These are phyloP conservation scores for Drosophila sulfurigaster DNA, from an alignment of 1,140 invertebrate species.

Conservation along the genomic window DNA sequence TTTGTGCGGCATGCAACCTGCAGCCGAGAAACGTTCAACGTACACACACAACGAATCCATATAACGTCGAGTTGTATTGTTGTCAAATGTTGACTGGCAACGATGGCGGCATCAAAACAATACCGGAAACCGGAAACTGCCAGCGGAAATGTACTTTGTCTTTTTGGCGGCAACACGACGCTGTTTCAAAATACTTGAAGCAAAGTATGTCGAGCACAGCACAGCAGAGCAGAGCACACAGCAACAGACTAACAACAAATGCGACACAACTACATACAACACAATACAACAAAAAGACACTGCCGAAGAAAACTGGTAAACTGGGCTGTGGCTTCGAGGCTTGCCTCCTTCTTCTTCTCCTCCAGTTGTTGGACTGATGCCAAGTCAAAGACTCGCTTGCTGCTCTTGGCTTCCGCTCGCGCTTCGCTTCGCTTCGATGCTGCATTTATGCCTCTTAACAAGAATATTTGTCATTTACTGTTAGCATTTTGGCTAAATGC, in stretches of 20 bases:
- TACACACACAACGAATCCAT: neutral
- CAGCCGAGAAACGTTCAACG: no score
- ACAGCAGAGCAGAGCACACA: neutral
- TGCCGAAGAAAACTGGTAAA: conserved; percentile 33
- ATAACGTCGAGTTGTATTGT: neutral
- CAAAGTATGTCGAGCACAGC: conserved; percentile 74
- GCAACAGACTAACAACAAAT: conserved; percentile 45
- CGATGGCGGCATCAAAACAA: conserved; percentile 67
- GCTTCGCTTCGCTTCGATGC: conserved; percentile 14
- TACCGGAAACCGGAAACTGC: conserved; percentile 80
- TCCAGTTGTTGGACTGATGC: conserved; percentile 58
- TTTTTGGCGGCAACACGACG: conserved; percentile 71
- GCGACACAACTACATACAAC: neutral
- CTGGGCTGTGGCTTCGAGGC: conserved; percentile 5
- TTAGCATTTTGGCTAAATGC: conserved; percentile 83
- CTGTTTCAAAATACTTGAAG: conserved; percentile 76
- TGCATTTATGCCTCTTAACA: conserved; percentile 81
- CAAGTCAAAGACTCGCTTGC: conserved; percentile 46
- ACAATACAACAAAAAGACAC: conserved; percentile 31
- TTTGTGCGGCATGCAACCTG: conserved; percentile 20
- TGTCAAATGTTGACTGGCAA: neutral
- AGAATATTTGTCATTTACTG: conserved; percentile 83
- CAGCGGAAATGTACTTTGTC: conserved; percentile 82
- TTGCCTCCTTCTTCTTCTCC: neutral
- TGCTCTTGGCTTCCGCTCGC: neutral